Conservation (phyloP, 2,888 invertebrate genomes). For the Julus scandinavius region DNA sequence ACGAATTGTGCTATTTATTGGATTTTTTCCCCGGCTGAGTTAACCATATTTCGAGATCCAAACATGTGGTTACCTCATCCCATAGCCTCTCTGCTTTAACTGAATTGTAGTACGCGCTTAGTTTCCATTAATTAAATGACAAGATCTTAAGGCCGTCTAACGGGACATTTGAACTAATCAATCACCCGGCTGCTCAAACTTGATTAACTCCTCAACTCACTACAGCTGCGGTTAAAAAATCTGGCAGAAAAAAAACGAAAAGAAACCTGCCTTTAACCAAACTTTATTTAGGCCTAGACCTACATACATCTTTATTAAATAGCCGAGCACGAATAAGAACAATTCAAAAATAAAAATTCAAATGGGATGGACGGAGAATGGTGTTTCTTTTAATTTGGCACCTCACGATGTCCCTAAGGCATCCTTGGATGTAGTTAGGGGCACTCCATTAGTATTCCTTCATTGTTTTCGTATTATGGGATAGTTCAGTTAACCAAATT, state of each 20-base stretch:
- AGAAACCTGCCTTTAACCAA: constrained; percentile 38
- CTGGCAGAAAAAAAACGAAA: background rate
- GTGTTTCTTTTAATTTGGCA: constrained; percentile 37
- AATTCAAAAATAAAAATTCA: constrained; percentile 38
- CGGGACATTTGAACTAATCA: constrained; percentile 42
- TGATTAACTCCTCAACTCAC: constrained; percentile 51
- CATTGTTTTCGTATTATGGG: background rate
- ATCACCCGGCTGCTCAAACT: constrained; percentile 48
- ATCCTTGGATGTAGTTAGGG: constrained; percentile 34
- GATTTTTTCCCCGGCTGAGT: background rate
- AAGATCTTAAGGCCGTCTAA: constrained; percentile 39
- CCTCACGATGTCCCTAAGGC: constrained; percentile 30
- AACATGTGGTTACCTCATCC: background rate
- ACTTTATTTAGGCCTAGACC: constrained; percentile 35
- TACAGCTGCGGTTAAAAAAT: constrained; percentile 29
- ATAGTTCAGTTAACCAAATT: background rate
- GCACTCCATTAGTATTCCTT: constrained; percentile 39
- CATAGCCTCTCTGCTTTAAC: background rate
- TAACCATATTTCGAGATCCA: constrained; percentile 21
- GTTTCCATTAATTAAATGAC: constrained; percentile 29
- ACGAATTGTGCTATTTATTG: constrained; percentile 42
- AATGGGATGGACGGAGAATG: constrained; percentile 30
- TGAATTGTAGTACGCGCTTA: background rate
- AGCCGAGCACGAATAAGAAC: constrained; percentile 35
- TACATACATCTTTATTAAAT: constrained; percentile 42